These are phyloP conservation scores for Leptatherina wallacei DNA, from an alignment of 2,797 vertebrate species.

Conservation along the genomic window DNA sequence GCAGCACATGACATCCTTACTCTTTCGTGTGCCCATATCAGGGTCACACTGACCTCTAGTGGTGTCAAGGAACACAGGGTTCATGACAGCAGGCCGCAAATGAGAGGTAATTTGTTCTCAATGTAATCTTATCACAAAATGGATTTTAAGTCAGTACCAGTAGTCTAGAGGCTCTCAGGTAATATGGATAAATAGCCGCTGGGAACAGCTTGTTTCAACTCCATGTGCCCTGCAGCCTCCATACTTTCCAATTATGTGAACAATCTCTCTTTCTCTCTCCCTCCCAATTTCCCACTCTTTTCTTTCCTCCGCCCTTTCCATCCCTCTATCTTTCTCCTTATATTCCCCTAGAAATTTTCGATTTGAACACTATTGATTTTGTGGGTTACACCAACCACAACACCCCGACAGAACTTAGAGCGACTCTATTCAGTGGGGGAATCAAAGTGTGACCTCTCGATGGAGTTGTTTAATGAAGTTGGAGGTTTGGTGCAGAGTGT, in stretches of 20 bases:
- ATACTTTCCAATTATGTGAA: slow-evolving; percentile 62
- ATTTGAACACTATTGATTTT: slow-evolving; percentile 74
- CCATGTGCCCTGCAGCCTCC: slow-evolving; percentile 39
- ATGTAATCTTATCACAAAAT: slow-evolving; percentile 65
- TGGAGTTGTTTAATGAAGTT: slow-evolving; percentile 45
- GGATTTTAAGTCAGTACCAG: slow-evolving; percentile 66
- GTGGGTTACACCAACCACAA: slow-evolving; percentile 40
- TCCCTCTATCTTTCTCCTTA: slow-evolving; percentile 17
- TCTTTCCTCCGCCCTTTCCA: neutral
- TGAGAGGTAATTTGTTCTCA: slow-evolving; percentile 52
- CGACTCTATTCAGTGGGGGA: slow-evolving; percentile 32
- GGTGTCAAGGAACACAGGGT: slow-evolving; percentile 45
- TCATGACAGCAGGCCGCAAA: slow-evolving; percentile 10
- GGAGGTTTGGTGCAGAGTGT: slow-evolving; percentile 17
- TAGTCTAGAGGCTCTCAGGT: slow-evolving; percentile 46
- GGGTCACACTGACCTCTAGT: slow-evolving; percentile 82
- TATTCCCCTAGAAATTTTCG: slow-evolving; percentile 60
- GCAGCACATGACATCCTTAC: slow-evolving; percentile 48
- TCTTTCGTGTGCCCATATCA: slow-evolving; percentile 4
- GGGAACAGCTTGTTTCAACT: slow-evolving; percentile 60
- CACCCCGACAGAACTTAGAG: slow-evolving; percentile 23
- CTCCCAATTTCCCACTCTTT: neutral
- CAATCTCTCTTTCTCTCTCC: slow-evolving; percentile 15
- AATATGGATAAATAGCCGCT: slow-evolving; percentile 60
- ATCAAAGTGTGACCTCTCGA: slow-evolving; percentile 32